phyloP scores from a whole-genome alignment of 2,113 vertebrate species.

The Melanerpes formicivorus region DNA sequence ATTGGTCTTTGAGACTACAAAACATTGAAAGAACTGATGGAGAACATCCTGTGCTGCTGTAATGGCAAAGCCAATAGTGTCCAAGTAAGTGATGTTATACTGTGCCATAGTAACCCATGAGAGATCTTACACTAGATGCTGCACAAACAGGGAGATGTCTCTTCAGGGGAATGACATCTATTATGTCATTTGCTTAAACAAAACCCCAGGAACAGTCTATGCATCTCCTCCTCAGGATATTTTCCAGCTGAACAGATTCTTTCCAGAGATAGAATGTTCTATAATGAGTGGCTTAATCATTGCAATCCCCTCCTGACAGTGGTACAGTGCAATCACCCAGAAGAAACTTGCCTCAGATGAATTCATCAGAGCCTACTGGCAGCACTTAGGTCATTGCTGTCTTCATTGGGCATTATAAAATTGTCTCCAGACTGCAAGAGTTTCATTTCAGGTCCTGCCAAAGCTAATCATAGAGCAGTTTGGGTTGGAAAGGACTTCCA shows the following conservation, averaged over 20 bases:
- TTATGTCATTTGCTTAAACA: background rate
- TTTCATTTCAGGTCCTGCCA: background rate
- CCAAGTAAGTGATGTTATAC: background rate
- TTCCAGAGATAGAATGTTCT: background rate
- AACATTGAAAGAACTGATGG: background rate
- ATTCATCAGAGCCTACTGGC: background rate
- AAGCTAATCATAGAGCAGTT: background rate
- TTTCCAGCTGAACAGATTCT: background rate
- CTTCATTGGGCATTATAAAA: background rate
- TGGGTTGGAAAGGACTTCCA: too few relatives aligned
- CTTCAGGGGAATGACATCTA: background rate
- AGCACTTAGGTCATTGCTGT: background rate
- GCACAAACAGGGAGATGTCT: background rate
- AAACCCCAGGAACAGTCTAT: fast-evolving
- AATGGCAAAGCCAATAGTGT: background rate
- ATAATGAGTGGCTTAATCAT: background rate
- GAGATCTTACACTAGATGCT: background rate
- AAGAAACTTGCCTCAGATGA: background rate
- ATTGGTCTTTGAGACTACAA: background rate
- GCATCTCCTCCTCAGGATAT: background rate
- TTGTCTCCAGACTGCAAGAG: background rate
- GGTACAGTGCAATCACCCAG: background rate
- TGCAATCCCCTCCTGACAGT: background rate
- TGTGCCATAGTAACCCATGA: background rate
- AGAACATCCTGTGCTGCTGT: background rate